phyloP scores from a whole-genome alignment of 1,140 invertebrate species.

The Nephotettix cincticeps region DNA sequence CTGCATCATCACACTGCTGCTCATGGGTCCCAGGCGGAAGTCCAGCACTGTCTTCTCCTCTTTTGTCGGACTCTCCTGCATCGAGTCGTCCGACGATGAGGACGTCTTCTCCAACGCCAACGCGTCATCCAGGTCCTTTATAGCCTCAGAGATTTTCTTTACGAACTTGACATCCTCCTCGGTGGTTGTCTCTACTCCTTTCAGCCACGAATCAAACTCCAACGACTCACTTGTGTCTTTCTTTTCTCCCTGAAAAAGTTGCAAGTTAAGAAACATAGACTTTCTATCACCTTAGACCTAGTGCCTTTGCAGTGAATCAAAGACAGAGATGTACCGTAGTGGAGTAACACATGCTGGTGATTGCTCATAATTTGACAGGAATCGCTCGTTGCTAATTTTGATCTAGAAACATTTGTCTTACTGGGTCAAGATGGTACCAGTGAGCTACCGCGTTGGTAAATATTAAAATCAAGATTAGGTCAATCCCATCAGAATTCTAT shows the following conservation, averaged over 20 bases:
- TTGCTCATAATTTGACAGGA: no score
- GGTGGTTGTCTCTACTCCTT: slow-evolving; percentile 56
- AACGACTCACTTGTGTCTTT: neutral
- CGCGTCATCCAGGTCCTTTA: slow-evolving; percentile 63
- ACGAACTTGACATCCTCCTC: slow-evolving; percentile 54
- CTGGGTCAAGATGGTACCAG: no score
- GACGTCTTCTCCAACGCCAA: slow-evolving; percentile 61
- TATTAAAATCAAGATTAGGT: no score
- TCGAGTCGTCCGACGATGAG: slow-evolving; percentile 52
- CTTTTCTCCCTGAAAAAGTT: slow-evolving; percentile 34
- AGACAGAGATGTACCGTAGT: no score
- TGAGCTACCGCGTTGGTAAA: no score
- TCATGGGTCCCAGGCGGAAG: slow-evolving; percentile 42
- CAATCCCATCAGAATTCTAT: no score
- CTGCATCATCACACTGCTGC: neutral
- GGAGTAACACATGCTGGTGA: no score
- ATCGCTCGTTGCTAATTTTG: no score
- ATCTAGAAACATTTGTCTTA: no score
- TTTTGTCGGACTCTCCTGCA: slow-evolving; percentile 52
- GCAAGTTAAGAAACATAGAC: no score
- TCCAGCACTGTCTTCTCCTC: slow-evolving; percentile 39
- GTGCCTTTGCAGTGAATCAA: no score
- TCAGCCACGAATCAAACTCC: slow-evolving; percentile 56
- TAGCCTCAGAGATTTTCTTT: slow-evolving; percentile 61
- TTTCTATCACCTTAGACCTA: no score